Conservation (phyloP, 2,113 vertebrate genomes). For the Oreochromis aureus region DNA sequence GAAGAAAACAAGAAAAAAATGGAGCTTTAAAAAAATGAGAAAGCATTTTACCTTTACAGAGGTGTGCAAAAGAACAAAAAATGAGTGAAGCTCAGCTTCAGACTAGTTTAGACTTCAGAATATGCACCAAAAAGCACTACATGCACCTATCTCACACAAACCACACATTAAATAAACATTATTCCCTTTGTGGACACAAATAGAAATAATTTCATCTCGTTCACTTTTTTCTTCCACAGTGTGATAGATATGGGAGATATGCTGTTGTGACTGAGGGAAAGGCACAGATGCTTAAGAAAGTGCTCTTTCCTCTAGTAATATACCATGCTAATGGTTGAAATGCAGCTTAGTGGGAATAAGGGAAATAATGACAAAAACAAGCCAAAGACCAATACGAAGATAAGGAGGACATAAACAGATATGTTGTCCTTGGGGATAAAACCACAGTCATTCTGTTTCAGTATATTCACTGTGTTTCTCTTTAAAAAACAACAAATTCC, state of each 20-base stretch:
- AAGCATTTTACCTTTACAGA: background rate
- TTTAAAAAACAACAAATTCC: background rate
- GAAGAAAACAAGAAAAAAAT: background rate
- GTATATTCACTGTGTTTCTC: background rate
- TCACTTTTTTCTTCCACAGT: background rate
- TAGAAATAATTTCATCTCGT: background rate
- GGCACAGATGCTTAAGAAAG: background rate
- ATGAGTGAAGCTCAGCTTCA: background rate
- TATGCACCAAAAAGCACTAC: background rate
- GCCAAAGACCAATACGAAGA: background rate
- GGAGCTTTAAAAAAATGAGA: background rate
- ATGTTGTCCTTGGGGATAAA: background rate
- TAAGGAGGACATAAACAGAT: background rate
- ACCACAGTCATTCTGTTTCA: background rate
- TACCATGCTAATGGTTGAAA: conserved; percentile 42
- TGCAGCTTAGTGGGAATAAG: conserved; percentile 1
- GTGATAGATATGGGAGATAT: background rate
- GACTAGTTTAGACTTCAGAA: background rate
- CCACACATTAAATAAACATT: background rate
- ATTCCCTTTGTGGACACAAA: background rate
- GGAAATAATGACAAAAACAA: conserved; percentile 22
- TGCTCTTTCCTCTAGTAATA: background rate
- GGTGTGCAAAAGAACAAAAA: conserved; percentile 1
- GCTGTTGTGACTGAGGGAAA: background rate
- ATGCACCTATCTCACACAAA: background rate